A percentile compares a stretch with the other conserved stretches of the same genome.
phyloP scores from a whole-genome alignment of 1,140 invertebrate genomes.

The Adelges cooleyi region DNA sequence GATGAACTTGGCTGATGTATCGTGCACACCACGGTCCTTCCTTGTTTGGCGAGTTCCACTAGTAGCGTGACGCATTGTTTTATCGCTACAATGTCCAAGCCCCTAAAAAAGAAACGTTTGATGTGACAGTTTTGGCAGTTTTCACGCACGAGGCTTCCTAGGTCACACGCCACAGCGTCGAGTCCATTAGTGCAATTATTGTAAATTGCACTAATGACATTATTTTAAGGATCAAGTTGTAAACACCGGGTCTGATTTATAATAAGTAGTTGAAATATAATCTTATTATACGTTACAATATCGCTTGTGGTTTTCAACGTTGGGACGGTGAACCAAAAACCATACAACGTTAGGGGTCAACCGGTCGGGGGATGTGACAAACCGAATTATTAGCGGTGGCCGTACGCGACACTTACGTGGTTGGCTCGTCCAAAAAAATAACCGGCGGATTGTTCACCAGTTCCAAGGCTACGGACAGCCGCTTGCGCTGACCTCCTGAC shows the following conservation, averaged over 20 bases:
- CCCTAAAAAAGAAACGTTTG: constrained; percentile 41
- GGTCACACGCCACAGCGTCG: not conserved
- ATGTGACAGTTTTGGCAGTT: too few species aligned
- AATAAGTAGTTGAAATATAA: too few species aligned
- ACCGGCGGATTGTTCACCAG: constrained; percentile 54
- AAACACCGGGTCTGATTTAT: too few species aligned
- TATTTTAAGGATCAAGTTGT: not conserved
- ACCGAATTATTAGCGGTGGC: too few species aligned
- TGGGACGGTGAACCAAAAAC: too few species aligned
- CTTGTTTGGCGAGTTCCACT: constrained; percentile 39
- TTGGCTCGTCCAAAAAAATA: constrained; percentile 57
- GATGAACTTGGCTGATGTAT: constrained; percentile 58
- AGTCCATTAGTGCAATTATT: not conserved
- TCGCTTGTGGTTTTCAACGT: too few species aligned
- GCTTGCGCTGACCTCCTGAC: constrained; percentile 53
- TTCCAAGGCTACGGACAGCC: constrained; percentile 53
- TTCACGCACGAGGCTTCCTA: too few species aligned
- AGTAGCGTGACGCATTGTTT: constrained; percentile 45
- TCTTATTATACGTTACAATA: too few species aligned
- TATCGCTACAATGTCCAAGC: constrained; percentile 49
- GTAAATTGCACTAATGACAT: not conserved
- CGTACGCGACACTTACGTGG: constrained; percentile 49
- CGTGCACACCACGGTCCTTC: constrained; percentile 53
- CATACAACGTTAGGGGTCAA: too few species aligned
- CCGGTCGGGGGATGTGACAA: too few species aligned